Evolutionary conservation across 2,113 vertebrate genomes (phyloP).

Genomic region (Dicaeum eximium): DNA sequence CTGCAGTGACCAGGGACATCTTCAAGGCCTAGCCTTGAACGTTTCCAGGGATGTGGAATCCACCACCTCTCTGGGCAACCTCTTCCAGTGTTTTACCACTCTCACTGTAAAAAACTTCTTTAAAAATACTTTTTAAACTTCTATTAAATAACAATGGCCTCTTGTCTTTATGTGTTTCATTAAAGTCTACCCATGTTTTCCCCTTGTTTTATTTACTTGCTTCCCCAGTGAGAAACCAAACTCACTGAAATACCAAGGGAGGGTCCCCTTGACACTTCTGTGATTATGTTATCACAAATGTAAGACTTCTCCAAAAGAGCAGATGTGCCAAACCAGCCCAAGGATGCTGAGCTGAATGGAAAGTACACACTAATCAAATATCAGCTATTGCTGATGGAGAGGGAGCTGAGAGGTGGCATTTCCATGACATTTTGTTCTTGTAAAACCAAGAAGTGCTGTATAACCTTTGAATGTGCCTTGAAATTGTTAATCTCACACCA

Average conservation of each 20-base stretch:
- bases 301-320: not conserved
- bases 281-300: not conserved
- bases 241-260: not conserved
- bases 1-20: not conserved
- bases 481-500: not conserved
- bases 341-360: constrained; percentile 26
- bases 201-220: not conserved
- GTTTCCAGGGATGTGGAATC: not conserved
- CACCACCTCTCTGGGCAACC: not conserved
- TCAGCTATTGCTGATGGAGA: constrained; percentile 6
- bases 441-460: constrained; percentile 4
- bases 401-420: not conserved
- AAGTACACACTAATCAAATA: constrained; percentile 25
- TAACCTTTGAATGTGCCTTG: constrained; percentile 20
- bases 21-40: not conserved
- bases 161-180: not conserved
- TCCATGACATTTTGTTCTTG: constrained; percentile 54
- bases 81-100: not conserved
- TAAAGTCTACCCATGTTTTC: not conserved
- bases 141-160: not conserved
- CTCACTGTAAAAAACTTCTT: not conserved
- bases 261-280: not conserved
- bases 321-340: not conserved
- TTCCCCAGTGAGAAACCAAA: no score
- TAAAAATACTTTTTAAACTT: not conserved